Evolutionary conservation across 2,797 vertebrate genomes (phyloP).

Genomic region (Sebastes taczanowskii): DNA sequence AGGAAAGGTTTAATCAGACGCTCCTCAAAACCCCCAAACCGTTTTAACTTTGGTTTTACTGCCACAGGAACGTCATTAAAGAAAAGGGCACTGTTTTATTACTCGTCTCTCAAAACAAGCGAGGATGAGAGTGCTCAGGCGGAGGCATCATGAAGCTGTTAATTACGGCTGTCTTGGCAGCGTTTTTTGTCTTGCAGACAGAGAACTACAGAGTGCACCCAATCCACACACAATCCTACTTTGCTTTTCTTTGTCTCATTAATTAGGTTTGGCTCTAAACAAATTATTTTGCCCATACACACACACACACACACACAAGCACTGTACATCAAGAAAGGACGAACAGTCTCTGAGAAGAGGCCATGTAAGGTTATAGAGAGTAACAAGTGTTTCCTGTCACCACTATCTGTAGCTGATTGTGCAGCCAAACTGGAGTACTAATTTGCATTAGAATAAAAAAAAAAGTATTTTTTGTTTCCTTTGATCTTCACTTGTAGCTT

Average conservation of each 20-base stretch:
- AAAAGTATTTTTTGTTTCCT: not conserved
- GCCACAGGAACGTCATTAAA: conserved; percentile 15
- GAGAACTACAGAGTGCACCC: not conserved
- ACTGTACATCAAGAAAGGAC: not conserved
- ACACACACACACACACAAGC: not conserved
- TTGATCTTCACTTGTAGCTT: conserved; percentile 17
- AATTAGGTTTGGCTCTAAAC: conserved; percentile 27
- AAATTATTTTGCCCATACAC: conserved; percentile 19
- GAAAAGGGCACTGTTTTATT: conserved; percentile 26
- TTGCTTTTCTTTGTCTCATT: conserved; percentile 36
- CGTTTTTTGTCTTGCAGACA: not conserved
- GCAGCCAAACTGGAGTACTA: not conserved
- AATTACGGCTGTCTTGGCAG: conserved; percentile 33
- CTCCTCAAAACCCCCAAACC: not conserved
- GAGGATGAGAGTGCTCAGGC: conserved; percentile 7
- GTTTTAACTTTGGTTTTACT: conserved; percentile 20
- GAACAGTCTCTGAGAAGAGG: conserved; percentile 14
- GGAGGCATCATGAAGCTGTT: conserved; percentile 17
- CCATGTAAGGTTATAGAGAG: conserved; percentile 8
- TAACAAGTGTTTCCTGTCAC: conserved; percentile 32
- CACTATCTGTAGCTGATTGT: not conserved
- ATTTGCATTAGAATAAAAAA: conserved; percentile 12
- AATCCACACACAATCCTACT: conserved; percentile 26
- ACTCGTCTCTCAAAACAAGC: conserved; percentile 9
- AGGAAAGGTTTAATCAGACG: conserved; percentile 12